Conservation (phyloP, 2,888 invertebrate species). For the Subacronicta megacephala region DNA sequence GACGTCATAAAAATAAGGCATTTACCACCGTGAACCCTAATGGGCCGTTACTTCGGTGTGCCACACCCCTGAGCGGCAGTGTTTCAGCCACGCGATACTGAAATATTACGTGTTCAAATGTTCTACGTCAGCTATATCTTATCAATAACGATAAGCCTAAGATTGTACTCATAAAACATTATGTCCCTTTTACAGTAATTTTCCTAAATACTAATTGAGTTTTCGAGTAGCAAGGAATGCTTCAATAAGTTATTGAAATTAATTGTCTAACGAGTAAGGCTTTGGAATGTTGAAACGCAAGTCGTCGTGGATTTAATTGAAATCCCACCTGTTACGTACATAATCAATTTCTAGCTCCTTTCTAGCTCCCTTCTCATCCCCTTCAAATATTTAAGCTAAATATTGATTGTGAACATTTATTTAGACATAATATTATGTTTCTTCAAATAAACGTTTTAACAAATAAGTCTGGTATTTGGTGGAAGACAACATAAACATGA, state of each 20-base stretch:
- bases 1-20: constrained; percentile 65
- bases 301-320: neutral
- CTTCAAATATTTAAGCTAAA: neutral
- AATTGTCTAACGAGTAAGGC: neutral
- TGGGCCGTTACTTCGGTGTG: constrained; percentile 63
- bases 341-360: neutral
- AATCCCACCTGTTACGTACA: neutral
- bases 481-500: too few relatives aligned
- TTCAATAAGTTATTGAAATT: neutral
- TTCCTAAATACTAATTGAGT: constrained; percentile 10
- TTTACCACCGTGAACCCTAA: constrained; percentile 58
- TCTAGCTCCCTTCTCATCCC: too few relatives aligned
- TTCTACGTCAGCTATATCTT: constrained; percentile 52
- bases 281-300: too few relatives aligned
- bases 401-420: neutral
- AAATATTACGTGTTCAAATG: constrained; percentile 60
- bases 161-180: constrained; percentile 18
- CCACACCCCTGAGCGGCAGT: constrained; percentile 67
- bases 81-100: constrained; percentile 61
- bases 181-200: constrained; percentile 22
- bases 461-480: too few relatives aligned
- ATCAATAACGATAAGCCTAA: constrained; percentile 54
- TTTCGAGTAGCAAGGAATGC: neutral
- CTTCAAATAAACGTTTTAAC: too few relatives aligned
- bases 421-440: neutral